Evolutionary conservation across 2,888 invertebrate species (phyloP).

Genomic region (Nudaria mundana): DNA sequence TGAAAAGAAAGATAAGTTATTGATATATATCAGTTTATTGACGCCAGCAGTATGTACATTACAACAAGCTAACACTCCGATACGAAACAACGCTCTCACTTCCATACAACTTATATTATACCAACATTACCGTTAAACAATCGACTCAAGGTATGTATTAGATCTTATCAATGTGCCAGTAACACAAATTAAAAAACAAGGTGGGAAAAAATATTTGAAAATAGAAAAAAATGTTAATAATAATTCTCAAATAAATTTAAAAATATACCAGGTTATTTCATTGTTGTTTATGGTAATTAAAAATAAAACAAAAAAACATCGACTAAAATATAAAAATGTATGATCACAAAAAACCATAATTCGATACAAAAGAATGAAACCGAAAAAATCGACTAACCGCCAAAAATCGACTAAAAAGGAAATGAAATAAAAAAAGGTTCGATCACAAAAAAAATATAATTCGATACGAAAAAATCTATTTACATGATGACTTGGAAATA

Average conservation of each 20-base stretch:
- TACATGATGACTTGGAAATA: conserved; percentile 53
- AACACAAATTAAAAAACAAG: not conserved
- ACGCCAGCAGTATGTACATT: conserved; percentile 58
- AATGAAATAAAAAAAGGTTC: conserved; percentile 43
- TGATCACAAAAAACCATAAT: too few relatives aligned
- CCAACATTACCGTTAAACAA: conserved; percentile 27
- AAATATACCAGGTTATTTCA: too few relatives aligned
- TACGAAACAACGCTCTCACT: conserved; percentile 12
- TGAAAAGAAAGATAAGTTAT: conserved; percentile 22
- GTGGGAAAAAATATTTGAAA: conserved; percentile 12
- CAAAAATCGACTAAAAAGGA: conserved; percentile 16
- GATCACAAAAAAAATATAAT: conserved; percentile 78
- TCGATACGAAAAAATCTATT: conserved; percentile 68
- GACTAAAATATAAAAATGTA: too few relatives aligned
- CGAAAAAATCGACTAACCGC: conserved; percentile 12
- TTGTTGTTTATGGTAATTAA: too few relatives aligned
- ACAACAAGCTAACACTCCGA: conserved; percentile 43
- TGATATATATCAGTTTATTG: conserved; percentile 58
- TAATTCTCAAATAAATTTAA: too few relatives aligned
- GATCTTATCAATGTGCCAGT: too few relatives aligned
- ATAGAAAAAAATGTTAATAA: not conserved
- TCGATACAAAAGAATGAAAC: too few relatives aligned
- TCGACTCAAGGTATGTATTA: conserved; percentile 23
- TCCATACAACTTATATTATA: conserved; percentile 16
- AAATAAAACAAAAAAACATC: too few relatives aligned